Percentiles rank a stretch among this genome's conserved stretches.
phyloP scores from a whole-genome alignment of 2,797 vertebrate genomes.

The Perodicticus potto region DNA sequence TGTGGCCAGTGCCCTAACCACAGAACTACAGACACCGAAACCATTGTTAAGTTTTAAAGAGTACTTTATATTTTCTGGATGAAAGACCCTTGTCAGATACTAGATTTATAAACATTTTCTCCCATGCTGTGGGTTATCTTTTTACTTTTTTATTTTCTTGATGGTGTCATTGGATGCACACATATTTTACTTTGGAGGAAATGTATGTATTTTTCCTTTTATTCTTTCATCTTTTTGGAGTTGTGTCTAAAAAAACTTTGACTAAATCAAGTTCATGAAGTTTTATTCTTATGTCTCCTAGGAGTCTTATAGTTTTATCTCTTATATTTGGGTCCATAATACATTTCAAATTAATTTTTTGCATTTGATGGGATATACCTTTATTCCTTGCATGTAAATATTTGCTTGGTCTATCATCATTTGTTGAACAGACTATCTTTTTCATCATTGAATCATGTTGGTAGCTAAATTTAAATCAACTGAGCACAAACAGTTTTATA shows the following conservation, averaged over 20 bases:
- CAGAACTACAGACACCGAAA: too few species aligned
- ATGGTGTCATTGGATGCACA: not conserved
- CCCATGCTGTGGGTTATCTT: not conserved
- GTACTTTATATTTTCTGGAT: not conserved
- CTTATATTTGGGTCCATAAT: not conserved
- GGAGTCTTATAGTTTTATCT: slow-evolving; percentile 2
- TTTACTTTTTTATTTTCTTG: not conserved
- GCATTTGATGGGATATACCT: not conserved
- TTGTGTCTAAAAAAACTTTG: slow-evolving; percentile 4
- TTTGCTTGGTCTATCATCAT: not conserved
- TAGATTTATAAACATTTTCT: not conserved
- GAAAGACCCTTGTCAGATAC: not conserved
- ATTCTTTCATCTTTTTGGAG: not conserved
- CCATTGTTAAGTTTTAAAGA: not conserved
- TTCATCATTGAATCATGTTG: not conserved
- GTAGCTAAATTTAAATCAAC: not conserved
- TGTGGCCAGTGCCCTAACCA: too few species aligned
- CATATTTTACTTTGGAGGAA: not conserved
- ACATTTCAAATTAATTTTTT: slow-evolving; percentile 30
- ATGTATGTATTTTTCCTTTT: not conserved
- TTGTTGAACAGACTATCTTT: not conserved
- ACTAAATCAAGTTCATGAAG: not conserved
- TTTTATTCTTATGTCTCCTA: slow-evolving; percentile 14
- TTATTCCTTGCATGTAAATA: not conserved
- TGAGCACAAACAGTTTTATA: not conserved